Evolutionary conservation across 1,140 invertebrate genomes (phyloP).

Genomic region (Drosophila rhopaloa): DNA sequence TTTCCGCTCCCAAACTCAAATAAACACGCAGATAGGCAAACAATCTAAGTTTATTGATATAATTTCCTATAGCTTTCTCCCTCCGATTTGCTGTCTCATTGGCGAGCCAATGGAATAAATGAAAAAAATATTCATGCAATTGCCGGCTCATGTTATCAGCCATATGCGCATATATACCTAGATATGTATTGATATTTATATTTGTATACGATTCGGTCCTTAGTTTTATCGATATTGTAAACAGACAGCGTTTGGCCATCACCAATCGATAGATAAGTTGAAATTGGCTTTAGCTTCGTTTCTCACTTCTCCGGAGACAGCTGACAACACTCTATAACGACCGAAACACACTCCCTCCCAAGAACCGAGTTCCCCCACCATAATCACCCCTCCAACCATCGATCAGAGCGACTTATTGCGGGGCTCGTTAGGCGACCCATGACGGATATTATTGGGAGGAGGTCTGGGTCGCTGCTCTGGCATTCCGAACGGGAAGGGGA

Average conservation of each 20-base stretch:
- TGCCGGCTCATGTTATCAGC: conserved; percentile 64
- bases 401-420: conserved; percentile 45
- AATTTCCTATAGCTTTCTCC: conserved; percentile 17
- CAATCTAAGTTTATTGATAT: conserved; percentile 50
- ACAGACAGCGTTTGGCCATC: conserved; percentile 61
- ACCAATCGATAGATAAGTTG: conserved; percentile 37
- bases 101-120: conserved; percentile 55
- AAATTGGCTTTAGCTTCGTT: conserved; percentile 12
- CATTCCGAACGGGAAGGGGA: conserved; percentile 26
- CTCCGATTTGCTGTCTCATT: conserved; percentile 17
- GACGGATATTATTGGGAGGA: conserved; percentile 34
- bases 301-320: conserved; percentile 10
- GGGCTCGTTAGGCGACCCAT: conserved; percentile 43
- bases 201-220: conserved; percentile 34
- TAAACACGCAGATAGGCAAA: conserved; percentile 30
- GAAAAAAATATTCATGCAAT: conserved; percentile 59
- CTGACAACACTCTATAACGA: conserved; percentile 11
- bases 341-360: not conserved
- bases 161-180: conserved; percentile 15
- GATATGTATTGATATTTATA: conserved; percentile 37
- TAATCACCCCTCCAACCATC: conserved; percentile 35
- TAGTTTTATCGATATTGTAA: conserved; percentile 69
- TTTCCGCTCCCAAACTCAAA: conserved; percentile 37
- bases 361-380: not conserved
- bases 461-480: conserved; percentile 37